These are phyloP conservation scores for Dromaius novaehollandiae DNA, from an alignment of 2,113 vertebrate genomes.

Conservation along the genomic window DNA sequence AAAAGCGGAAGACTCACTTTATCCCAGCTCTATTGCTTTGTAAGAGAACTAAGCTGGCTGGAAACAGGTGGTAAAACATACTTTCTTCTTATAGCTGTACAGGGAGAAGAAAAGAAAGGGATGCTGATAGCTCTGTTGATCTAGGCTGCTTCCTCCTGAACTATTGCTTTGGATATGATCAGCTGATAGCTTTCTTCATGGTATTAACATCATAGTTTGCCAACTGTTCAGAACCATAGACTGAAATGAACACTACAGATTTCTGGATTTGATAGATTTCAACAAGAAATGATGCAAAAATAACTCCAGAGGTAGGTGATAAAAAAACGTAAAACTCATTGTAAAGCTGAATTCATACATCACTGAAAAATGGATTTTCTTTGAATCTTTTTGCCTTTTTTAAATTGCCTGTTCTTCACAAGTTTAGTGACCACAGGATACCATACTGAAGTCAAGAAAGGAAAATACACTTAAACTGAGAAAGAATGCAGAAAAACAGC, in stretches of 20 bases:
- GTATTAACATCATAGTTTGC: neutral
- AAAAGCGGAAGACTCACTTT: neutral
- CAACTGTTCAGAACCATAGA: neutral
- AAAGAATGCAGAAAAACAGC: neutral
- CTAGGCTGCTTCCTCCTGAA: neutral
- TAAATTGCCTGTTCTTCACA: neutral
- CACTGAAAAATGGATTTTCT: neutral
- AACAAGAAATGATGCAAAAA: fast-evolving
- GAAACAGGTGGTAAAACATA: neutral
- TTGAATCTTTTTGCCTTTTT: neutral
- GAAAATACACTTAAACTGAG: neutral
- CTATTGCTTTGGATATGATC: neutral
- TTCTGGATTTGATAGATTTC: neutral
- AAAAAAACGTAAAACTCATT: neutral
- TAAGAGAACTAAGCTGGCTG: neutral
- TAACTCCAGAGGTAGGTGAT: neutral
- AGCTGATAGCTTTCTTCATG: neutral
- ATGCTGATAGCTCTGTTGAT: neutral
- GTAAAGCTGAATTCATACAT: neutral
- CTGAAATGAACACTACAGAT: neutral
- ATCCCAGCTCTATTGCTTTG: neutral
- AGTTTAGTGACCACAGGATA: neutral
- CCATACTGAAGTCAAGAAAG: neutral
- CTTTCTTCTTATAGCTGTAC: neutral
- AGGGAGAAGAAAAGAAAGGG: neutral